Evolutionary conservation across 2,113 vertebrate species (phyloP).

Genomic region (Polypterus senegalus): DNA sequence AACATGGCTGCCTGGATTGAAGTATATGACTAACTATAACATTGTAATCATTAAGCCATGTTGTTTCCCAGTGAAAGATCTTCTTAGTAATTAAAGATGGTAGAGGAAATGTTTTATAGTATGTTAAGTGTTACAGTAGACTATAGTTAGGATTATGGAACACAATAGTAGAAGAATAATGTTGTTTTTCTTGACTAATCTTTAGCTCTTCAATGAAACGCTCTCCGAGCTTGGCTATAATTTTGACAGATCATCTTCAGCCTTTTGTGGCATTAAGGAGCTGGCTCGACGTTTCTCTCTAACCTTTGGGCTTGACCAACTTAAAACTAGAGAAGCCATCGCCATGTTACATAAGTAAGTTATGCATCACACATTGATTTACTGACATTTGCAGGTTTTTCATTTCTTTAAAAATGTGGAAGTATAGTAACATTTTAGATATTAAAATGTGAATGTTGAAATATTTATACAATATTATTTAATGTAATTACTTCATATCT

Average conservation of each 20-base stretch:
- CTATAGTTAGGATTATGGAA: too few species aligned
- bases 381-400: too few species aligned
- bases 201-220: slow-evolving; percentile 95
- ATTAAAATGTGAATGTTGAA: too few species aligned
- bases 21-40: too few species aligned
- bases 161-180: not conserved
- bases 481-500: slow-evolving; percentile 19
- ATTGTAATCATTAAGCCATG: too few species aligned
- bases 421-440: too few species aligned
- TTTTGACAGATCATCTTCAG: slow-evolving; percentile 84
- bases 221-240: slow-evolving; percentile 88
- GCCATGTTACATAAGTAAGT: slow-evolving; percentile 98
- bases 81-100: too few species aligned
- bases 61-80: too few species aligned
- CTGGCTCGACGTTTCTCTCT: slow-evolving; percentile 92
- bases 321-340: slow-evolving; percentile 96
- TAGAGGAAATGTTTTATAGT: too few species aligned
- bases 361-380: slow-evolving; percentile 18
- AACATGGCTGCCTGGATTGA: too few species aligned
- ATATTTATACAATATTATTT: too few species aligned
- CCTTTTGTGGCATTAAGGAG: slow-evolving; percentile 95
- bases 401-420: not conserved
- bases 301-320: slow-evolving; percentile 92
- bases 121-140: too few species aligned
- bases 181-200: not conserved